Evolutionary conservation across 1,140 invertebrate genomes (phyloP).

Genomic region (Daktulosphaira vitifoliae): DNA sequence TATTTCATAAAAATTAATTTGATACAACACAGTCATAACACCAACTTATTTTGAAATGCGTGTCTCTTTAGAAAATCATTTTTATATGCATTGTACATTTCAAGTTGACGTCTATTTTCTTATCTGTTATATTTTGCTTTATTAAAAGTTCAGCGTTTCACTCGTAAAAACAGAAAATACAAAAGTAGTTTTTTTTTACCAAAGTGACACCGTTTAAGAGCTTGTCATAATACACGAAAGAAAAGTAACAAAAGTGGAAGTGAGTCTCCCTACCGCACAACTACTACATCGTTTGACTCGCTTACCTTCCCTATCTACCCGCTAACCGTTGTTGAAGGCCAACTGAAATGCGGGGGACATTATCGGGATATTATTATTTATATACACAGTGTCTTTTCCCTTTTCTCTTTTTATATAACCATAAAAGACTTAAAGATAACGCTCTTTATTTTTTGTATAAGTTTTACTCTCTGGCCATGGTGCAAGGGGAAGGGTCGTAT

Average conservation of each 20-base stretch:
- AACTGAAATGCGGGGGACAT: conserved; percentile 3
- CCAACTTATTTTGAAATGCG: too few relatives aligned
- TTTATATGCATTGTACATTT: too few relatives aligned
- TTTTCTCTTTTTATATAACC: conserved; percentile 32
- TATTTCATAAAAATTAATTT: too few relatives aligned
- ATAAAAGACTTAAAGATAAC: conserved; percentile 34
- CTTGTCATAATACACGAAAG: conserved; percentile 28
- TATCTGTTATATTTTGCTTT: conserved; percentile 30
- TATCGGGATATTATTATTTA: conserved; percentile 33
- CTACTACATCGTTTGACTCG: not conserved
- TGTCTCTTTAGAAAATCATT: too few relatives aligned
- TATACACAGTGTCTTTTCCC: conserved; percentile 27
- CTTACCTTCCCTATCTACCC: not conserved
- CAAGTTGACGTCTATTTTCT: conserved; percentile 3
- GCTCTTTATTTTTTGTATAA: conserved; percentile 30
- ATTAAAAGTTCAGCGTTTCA: conserved; percentile 30
- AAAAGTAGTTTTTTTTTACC: conserved; percentile 13
- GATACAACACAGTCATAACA: too few relatives aligned
- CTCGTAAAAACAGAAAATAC: conserved; percentile 28
- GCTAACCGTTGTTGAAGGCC: not conserved
- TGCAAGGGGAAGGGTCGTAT: conserved; percentile 21
- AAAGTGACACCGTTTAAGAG: conserved; percentile 32
- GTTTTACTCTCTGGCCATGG: not conserved
- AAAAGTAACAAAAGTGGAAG: conserved; percentile 30
- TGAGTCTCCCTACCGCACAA: not conserved